Evolutionary conservation across 2,113 vertebrate species (phyloP), one percentile per base, ranked within the genome.

Genomic region (Blennius ocellaris): DNA sequence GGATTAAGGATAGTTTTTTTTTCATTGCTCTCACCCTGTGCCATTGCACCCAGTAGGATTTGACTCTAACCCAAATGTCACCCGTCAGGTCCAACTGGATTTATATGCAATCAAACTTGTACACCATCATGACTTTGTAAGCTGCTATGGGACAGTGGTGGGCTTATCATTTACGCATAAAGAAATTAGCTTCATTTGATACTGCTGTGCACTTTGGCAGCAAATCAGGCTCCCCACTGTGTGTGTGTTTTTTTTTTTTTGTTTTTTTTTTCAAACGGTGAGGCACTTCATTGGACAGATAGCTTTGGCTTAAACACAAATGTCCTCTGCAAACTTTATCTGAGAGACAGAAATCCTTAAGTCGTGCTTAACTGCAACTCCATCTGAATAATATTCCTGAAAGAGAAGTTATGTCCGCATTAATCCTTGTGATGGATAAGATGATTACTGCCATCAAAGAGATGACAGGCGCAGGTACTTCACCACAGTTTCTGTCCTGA

Each of bases 371-470:
- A 73, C 49, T 71, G 30, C 1, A 8, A 7, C 45, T 63, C 59
- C 21, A 65, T 39, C 39, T 38, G 38, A 66, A 47, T 17, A 14
- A 65, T 43, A 69, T 55, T 61, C 30, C 44, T 55, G 48, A 60
- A 3, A 50, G 56, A 71, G 61, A 11, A 48, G 71, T 81, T 78
- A 70, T 69, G 48, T 69, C 45, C 30, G 6, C 8, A 16, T n/a
- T 53, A 73, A 84, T 76, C 30, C 16, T 53, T 47, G 53, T 82
- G 50, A 82, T 84, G 73, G 64, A 41, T 57, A 44, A 71, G 68
- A 78, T 62, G 66, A 73, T 76, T 56, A 65, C 17, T 73, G 73
- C n/a, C 6, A 63, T 82, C 64, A 76, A 63, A 60, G 7, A n/a
- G 7, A 17, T 50, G 36, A 40, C 44, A 48, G 52, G 9, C 15